These are phyloP conservation scores for Fregetta grallaria DNA, from an alignment of 2,113 vertebrate genomes.

Conservation along the genomic window DNA sequence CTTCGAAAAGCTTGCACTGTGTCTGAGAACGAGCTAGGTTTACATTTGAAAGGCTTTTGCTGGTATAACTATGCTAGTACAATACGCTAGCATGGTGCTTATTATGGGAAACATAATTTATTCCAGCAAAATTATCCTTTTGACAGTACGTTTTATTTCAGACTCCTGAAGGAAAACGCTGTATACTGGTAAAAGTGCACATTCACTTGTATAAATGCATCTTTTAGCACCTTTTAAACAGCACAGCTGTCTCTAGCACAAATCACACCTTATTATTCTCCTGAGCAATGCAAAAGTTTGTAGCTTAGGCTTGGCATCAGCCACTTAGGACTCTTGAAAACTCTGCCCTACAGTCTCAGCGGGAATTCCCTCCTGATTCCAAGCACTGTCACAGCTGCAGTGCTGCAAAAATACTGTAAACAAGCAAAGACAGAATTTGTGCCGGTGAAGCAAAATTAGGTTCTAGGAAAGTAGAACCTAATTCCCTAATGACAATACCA, in stretches of 20 bases:
- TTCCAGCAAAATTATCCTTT: not conserved
- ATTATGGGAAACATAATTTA: not conserved
- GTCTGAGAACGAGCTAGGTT: not conserved
- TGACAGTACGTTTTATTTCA: not conserved
- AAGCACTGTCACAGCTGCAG: not conserved
- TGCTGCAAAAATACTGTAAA: not conserved
- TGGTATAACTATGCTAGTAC: not conserved
- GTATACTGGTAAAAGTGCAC: not conserved
- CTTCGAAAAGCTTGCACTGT: not conserved
- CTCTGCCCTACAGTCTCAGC: not conserved
- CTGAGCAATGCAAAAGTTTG: not conserved
- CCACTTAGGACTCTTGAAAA: not conserved
- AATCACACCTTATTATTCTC: conserved; percentile 3
- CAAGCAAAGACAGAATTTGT: not conserved
- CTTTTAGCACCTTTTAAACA: conserved; percentile 12
- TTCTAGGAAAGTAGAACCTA: not conserved
- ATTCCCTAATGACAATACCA: not conserved
- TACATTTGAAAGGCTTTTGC: not conserved
- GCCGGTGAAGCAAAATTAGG: not conserved
- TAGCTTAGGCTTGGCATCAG: not conserved
- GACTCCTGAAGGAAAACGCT: not conserved
- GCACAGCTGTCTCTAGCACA: not conserved
- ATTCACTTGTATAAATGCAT: not conserved
- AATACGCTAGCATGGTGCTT: not conserved
- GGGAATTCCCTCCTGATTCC: not conserved